Conservation (phyloP, 2,888 invertebrate species). For the Lutraria lutraria region DNA sequence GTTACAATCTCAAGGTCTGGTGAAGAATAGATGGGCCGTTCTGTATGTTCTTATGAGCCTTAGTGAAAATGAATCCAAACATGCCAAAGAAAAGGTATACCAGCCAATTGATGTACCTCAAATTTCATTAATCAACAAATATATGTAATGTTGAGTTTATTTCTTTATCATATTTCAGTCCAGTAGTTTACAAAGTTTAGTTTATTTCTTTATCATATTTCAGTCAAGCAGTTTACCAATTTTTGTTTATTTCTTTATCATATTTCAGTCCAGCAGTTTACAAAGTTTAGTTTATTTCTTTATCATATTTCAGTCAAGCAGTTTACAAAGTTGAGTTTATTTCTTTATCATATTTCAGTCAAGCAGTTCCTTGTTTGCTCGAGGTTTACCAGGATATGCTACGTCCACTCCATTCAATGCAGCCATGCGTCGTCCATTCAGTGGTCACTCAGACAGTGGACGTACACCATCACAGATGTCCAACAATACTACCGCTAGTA, state of each 20-base stretch:
- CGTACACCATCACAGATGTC: constrained; percentile 52
- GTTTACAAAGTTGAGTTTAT: constrained; percentile 23
- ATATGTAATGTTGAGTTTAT: neutral
- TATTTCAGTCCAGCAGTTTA: constrained; percentile 62
- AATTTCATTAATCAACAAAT: too few species aligned
- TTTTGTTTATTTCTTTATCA: too few species aligned
- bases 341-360: constrained; percentile 50
- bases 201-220: neutral
- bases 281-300: too few species aligned
- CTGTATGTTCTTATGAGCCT: constrained; percentile 83
- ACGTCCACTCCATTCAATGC: constrained; percentile 82
- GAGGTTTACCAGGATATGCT: constrained; percentile 73
- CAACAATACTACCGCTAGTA: constrained; percentile 73
- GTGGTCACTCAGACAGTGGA: constrained; percentile 38
- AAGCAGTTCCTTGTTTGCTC: constrained; percentile 72
- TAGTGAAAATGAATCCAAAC: constrained; percentile 72
- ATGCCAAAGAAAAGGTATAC: constrained; percentile 62
- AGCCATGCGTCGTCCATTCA: constrained; percentile 42
- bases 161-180: constrained; percentile 50
- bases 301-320: constrained; percentile 61
- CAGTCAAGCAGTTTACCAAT: constrained; percentile 68
- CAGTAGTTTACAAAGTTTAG: too few species aligned
- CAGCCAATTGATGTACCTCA: neutral
- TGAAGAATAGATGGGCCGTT: constrained; percentile 89
- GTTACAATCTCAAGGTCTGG: constrained; percentile 88